Conservation (phyloP, 2,888 invertebrate species). For the Lepidochitona cinerea region DNA sequence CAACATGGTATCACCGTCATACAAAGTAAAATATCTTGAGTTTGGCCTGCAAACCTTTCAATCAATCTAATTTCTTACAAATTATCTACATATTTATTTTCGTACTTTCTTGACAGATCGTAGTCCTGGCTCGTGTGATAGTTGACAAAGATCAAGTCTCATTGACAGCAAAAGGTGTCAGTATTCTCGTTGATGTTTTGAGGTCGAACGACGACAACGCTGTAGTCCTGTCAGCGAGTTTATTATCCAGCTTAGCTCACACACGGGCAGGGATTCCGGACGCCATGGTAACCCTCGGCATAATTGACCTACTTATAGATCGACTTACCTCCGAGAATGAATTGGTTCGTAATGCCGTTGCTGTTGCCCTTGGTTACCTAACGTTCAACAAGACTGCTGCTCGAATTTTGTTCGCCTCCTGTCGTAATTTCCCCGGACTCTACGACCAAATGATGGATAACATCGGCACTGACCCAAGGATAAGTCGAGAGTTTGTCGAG, state of each 20-base stretch:
- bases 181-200: constrained; percentile 61
- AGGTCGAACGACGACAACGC: constrained; percentile 62
- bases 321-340: constrained; percentile 59
- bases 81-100: too few species aligned
- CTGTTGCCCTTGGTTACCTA: constrained; percentile 69
- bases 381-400: constrained; percentile 70
- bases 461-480: constrained; percentile 63
- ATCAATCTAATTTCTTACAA: too few species aligned
- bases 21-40: too few species aligned
- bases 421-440: constrained; percentile 63
- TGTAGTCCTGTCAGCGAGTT: constrained; percentile 63
- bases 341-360: constrained; percentile 58
- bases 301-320: constrained; percentile 61
- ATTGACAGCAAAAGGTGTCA: constrained; percentile 67
- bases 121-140: constrained; percentile 68
- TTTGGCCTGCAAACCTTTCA: too few species aligned
- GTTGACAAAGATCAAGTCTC: constrained; percentile 66
- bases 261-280: constrained; percentile 70
- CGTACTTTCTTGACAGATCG: constrained; percentile 62
- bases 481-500: constrained; percentile 64
- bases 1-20: too few species aligned
- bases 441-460: constrained; percentile 64
- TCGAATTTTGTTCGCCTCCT: constrained; percentile 61
- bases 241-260: constrained; percentile 68
- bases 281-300: constrained; percentile 69